Evolutionary conservation across 2,888 invertebrate species (phyloP).

Genomic region (Pseudolycoriella hygida): DNA sequence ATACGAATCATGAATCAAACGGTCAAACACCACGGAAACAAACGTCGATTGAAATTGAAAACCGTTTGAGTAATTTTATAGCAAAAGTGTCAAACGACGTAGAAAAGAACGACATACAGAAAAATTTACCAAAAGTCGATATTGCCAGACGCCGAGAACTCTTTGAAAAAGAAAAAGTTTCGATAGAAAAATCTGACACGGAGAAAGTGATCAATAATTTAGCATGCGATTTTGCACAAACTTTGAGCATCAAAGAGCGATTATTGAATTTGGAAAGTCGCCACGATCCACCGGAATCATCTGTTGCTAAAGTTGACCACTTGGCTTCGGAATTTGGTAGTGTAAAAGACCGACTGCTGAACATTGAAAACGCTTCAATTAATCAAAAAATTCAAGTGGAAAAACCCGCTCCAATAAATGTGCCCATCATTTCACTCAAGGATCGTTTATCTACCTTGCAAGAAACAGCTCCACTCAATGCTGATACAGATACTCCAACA

Average conservation of each 20-base stretch:
- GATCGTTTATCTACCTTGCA: conserved; percentile 27
- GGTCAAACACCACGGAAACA: conserved; percentile 14
- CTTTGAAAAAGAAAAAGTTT: conserved; percentile 46
- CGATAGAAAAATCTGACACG: conserved; percentile 13
- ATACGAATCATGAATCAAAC: not conserved
- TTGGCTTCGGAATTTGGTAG: conserved; percentile 36
- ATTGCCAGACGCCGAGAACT: conserved; percentile 66
- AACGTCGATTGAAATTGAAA: conserved; percentile 38
- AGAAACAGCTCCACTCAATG: conserved; percentile 15
- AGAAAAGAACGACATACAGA: conserved; percentile 21
- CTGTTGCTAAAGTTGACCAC: conserved; percentile 31
- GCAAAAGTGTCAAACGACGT: conserved; percentile 24
- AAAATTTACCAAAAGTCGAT: conserved; percentile 59
- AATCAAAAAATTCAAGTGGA: no score
- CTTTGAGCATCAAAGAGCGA: conserved; percentile 55
- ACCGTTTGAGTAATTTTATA: conserved; percentile 42
- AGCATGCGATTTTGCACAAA: conserved; percentile 39
- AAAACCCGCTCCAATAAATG: conserved; percentile 17
- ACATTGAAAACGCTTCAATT: conserved; percentile 34
- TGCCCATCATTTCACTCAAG: conserved; percentile 19
- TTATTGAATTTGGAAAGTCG: conserved; percentile 45
- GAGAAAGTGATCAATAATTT: conserved; percentile 12
- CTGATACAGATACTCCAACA: not conserved
- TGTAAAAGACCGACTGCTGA: conserved; percentile 43
- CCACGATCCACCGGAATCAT: conserved; percentile 34